Base-by-base conservation (phyloP, 2,797 vertebrate species). In the Rhinoraja longicauda region DNA sequence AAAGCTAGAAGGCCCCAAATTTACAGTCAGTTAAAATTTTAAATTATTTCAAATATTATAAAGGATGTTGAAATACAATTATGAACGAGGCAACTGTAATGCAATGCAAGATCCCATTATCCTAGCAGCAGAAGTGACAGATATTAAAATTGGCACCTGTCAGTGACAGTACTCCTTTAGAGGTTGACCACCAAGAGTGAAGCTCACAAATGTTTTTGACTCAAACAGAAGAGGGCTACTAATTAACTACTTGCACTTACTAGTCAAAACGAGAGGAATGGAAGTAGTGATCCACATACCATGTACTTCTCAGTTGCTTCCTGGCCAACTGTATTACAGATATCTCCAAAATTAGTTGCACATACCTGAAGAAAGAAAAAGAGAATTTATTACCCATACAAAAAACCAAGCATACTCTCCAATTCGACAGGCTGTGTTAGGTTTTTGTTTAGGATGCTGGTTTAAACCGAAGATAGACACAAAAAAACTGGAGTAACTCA, bases 301-400 rank as follows among this genome's bases (percentile, higher is more conserved):
- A 98, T 95, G 94, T 97, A 96, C 93, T 98, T 98, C 96, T 98
- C 98, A 93, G 98, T 98, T 93, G 98, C 97, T 94, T 98, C 98
- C 93, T 97, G 98, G 93, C 98, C 98, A 93, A 98, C 97, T 84
- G 98, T 97, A 93, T 97, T 98, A 96, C 98, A 99, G 95, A 98
- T 97, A 94, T 98, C 98, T 92, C 98, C 98, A 94, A 99, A 98
- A 95, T 98, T 97, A 93, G 97, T 97, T 93, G 98, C 97, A 95
- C 98, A 98, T 76, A 98, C 98, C 98, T 99, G 93, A 81, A 93
- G 93, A 79, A 91, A 73, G 90, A 76, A 39, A 57, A 81, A 9
- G n/a, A 62, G 84, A 21, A 53, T 92, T 73, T 75, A 73, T 73
- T 73, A 53, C 39, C 39, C 15, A 72, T 13, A 6, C 70, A 88